Conservation (phyloP, 2,113 vertebrate genomes). For the Phainopepla nitens region DNA sequence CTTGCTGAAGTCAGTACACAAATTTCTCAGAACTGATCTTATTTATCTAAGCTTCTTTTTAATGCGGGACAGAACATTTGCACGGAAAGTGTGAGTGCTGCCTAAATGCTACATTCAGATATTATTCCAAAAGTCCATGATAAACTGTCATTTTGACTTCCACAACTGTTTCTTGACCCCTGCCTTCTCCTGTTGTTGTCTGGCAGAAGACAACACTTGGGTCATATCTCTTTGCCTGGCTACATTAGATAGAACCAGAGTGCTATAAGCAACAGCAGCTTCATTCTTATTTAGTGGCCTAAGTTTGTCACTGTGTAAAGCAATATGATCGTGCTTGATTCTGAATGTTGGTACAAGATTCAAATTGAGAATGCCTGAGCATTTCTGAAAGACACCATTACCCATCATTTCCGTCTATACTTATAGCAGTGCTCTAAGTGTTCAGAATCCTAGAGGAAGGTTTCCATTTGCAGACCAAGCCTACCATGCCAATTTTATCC, state of each 20-base stretch:
- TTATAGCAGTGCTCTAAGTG: not conserved
- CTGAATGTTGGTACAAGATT: not conserved
- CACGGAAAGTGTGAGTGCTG: not conserved
- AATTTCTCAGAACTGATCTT: not conserved
- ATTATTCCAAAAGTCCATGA: not conserved
- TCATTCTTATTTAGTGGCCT: not conserved
- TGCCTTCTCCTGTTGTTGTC: not conserved
- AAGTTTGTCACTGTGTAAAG: not conserved
- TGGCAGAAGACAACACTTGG: not conserved
- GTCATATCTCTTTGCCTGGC: not conserved
- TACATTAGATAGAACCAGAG: accelerated
- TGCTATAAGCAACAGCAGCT: not conserved
- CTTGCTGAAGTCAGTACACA: not conserved
- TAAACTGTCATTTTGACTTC: not conserved
- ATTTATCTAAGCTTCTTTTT: not conserved
- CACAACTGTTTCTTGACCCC: not conserved
- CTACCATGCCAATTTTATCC: not conserved
- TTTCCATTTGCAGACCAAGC: not conserved
- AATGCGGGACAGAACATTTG: not conserved
- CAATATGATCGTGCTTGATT: not conserved
- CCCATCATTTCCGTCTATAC: not conserved
- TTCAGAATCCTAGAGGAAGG: not conserved
- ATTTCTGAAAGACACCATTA: not conserved
- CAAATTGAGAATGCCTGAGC: not conserved
- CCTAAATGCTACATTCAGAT: not conserved